Base-by-base conservation (phyloP, 2,113 vertebrate species). In the Oceanodroma tethys region DNA sequence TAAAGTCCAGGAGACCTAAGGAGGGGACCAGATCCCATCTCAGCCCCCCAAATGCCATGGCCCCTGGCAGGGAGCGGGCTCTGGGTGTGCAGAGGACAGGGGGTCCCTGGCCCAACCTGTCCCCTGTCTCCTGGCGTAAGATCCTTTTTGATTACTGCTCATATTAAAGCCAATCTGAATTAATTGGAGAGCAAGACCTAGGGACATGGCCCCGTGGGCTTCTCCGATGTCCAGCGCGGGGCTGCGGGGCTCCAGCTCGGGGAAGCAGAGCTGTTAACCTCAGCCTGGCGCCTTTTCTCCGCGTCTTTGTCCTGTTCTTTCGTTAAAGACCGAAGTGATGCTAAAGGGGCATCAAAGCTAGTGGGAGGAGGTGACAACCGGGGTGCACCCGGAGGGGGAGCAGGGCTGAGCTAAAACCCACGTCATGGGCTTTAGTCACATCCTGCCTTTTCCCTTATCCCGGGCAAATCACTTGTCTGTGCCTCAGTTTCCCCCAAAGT, bases 351-450 rank as follows among this genome's bases (percentile, higher is more conserved):
- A 23, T 0, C 42, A 36, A 53, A 62, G 12, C n/a, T 23, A 7
- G n/a, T 0, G 4, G 25, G 15, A 60, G 32, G 12, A 56, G 78
- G 25, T 19, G 42, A 9, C 5, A 21, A 11, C 1, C 0, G 3
- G 63, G 34, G 30, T 0, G 3, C 60, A 42, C 12, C 3, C 0
- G 0, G 26, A 40, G 42, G 1, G 8, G 36, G 27, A 62, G 38
- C 5, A 1, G 10, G 32, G 45, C 65, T 26, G 32, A 80, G 52
- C 71, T 83, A 34, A 55, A 88, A 3, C 36, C 26, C 71, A 22
- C 1, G 0, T 8, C 55, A 12, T 2, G 4, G 52, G 56, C 16
- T 67, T 50, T 20, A 23, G 9, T 32, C 55, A 50, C 79, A 79
- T 6, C 26, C 40, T 47, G 52, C 58, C 16, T 50, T 29, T 29